A percentile compares a stretch with the other conserved stretches of the same genome.
phyloP scores from a whole-genome alignment of 2,113 vertebrate genomes.

The Pantherophis guttatus region DNA sequence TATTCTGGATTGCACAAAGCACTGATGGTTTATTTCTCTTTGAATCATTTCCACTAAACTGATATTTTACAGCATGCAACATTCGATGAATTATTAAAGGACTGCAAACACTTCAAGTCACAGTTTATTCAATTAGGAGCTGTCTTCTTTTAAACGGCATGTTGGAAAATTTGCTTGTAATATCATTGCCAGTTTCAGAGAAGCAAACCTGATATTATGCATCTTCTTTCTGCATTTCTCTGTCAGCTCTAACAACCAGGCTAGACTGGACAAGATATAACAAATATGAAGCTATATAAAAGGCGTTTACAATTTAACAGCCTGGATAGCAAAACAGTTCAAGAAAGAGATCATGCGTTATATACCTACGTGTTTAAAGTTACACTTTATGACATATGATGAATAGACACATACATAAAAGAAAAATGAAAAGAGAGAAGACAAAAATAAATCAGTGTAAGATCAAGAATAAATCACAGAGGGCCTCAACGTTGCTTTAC shows the following conservation, averaged over 20 bases:
- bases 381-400: neutral
- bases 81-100: conserved; percentile 31
- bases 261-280: neutral
- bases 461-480: neutral
- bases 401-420: conserved; percentile 1
- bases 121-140: neutral
- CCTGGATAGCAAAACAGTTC: neutral
- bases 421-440: neutral
- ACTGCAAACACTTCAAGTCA: neutral
- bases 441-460: neutral
- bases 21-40: conserved; percentile 5
- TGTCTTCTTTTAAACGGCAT: conserved; percentile 1
- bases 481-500: neutral
- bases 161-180: neutral
- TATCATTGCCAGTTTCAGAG: neutral
- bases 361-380: neutral
- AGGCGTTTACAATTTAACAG: neutral
- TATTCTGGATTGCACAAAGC: neutral
- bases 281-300: conserved; percentile 11
- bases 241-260: rapidly evolving
- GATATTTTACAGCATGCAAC: conserved; percentile 1
- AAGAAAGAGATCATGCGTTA: neutral
- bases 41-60: conserved; percentile 20
- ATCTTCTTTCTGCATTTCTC: neutral
- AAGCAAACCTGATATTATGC: neutral